Evolutionary conservation across 2,888 invertebrate genomes (phyloP).

Genomic region (Perdita meconis): DNA sequence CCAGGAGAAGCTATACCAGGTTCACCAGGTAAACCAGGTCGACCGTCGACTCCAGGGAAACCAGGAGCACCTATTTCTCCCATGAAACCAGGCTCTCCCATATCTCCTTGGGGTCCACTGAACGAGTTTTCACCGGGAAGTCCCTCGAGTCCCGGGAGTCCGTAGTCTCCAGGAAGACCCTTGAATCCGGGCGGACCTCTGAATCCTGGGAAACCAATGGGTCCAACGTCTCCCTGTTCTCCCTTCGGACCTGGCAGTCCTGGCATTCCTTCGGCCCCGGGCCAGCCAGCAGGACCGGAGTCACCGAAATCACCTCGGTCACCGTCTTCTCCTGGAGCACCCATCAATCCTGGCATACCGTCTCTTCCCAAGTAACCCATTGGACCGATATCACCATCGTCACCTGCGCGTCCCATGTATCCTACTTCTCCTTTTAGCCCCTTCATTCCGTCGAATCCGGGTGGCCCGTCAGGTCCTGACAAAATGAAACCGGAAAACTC

Average conservation of each 20-base stretch:
- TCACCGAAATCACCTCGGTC: slow-evolving; percentile 86
- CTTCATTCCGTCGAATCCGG: slow-evolving; percentile 80
- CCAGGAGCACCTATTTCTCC: slow-evolving; percentile 89
- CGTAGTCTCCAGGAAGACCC: slow-evolving; percentile 88
- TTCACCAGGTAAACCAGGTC: slow-evolving; percentile 88
- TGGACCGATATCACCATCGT: slow-evolving; percentile 82
- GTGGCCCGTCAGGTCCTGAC: slow-evolving; percentile 77
- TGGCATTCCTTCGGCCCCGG: slow-evolving; percentile 84
- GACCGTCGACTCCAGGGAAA: slow-evolving; percentile 89
- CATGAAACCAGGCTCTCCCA: slow-evolving; percentile 88
- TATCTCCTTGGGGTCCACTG: slow-evolving; percentile 89
- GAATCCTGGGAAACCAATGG: slow-evolving; percentile 88
- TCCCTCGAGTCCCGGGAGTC: slow-evolving; percentile 88
- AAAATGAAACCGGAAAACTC: not conserved
- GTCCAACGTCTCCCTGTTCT: slow-evolving; percentile 90
- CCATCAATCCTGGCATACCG: slow-evolving; percentile 85
- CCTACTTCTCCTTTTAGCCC: slow-evolving; percentile 83
- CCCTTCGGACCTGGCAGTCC: slow-evolving; percentile 88
- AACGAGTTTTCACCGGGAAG: slow-evolving; percentile 88
- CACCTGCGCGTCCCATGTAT: slow-evolving; percentile 82
- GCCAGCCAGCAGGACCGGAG: slow-evolving; percentile 87
- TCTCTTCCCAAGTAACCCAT: slow-evolving; percentile 82
- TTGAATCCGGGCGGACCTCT: slow-evolving; percentile 86
- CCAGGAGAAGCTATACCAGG: slow-evolving; percentile 85
- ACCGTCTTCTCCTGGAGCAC: slow-evolving; percentile 85